phyloP scores from a whole-genome alignment of 2,797 vertebrate species.

The Mormyrops attenuatus region DNA sequence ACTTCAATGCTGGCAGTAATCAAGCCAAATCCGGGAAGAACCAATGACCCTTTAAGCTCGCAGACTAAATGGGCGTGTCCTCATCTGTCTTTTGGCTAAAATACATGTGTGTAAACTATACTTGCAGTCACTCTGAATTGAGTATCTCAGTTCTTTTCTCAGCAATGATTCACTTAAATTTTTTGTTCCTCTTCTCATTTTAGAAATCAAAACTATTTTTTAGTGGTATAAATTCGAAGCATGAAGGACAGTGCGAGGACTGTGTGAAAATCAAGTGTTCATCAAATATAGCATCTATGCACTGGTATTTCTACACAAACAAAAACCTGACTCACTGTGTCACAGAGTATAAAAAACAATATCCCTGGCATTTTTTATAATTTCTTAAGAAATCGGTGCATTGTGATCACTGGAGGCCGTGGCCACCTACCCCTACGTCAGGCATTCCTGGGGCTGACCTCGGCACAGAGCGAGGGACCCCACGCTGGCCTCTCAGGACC shows the following conservation, averaged over 20 bases:
- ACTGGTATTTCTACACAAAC: background rate
- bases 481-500: background rate
- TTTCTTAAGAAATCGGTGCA: background rate
- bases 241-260: background rate
- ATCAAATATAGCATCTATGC: background rate
- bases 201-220: background rate
- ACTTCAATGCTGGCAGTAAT: background rate
- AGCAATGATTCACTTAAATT: background rate
- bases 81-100: background rate
- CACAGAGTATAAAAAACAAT: background rate
- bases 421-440: background rate
- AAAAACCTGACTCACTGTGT: background rate
- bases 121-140: background rate
- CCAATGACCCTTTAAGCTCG: background rate
- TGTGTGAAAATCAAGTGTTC: background rate
- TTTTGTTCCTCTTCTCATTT: background rate
- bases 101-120: background rate
- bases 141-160: background rate
- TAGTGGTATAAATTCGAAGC: background rate
- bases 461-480: background rate
- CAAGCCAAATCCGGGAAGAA: background rate
- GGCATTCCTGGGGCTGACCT: background rate
- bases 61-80: background rate
- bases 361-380: background rate
- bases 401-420: background rate